These are phyloP conservation scores for Tetheella fluctuosa DNA, from an alignment of 2,888 invertebrate species.

Conservation along the genomic window DNA sequence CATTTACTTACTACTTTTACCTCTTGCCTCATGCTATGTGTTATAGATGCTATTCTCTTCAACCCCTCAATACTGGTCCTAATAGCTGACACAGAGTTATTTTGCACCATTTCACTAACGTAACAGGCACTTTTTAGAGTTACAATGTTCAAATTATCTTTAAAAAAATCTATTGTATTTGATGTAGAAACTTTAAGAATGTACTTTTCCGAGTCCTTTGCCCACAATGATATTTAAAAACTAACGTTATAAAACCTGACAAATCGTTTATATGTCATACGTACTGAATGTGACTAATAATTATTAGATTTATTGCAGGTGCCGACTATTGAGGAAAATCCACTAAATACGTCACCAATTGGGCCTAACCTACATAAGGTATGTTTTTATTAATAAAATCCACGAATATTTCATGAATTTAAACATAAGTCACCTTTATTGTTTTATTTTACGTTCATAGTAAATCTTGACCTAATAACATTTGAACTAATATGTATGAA, in stretches of 20 bases:
- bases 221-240: neutral
- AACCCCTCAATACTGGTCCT: conserved; percentile 55
- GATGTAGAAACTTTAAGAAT: neutral
- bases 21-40: conserved; percentile 31
- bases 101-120: conserved; percentile 45
- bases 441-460: neutral
- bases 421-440: conserved; percentile 1
- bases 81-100: conserved; percentile 37
- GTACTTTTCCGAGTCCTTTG: neutral
- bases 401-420: conserved; percentile 8
- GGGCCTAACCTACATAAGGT: neutral
- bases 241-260: neutral
- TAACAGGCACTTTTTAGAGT: neutral
- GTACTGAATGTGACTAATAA: neutral
- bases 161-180: too few species aligned
- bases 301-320: neutral
- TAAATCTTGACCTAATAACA: conserved; percentile 13
- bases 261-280: neutral
- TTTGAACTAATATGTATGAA: neutral
- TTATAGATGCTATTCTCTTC: conserved; percentile 53
- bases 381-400: neutral
- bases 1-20: conserved; percentile 19
- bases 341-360: neutral
- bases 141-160: too few species aligned
- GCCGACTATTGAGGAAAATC: neutral